Percentiles rank a stretch among this genome's conserved stretches.
Evolutionary conservation across 2,113 vertebrate species (phyloP).

Genomic region (Diphyllodes magnificus): DNA sequence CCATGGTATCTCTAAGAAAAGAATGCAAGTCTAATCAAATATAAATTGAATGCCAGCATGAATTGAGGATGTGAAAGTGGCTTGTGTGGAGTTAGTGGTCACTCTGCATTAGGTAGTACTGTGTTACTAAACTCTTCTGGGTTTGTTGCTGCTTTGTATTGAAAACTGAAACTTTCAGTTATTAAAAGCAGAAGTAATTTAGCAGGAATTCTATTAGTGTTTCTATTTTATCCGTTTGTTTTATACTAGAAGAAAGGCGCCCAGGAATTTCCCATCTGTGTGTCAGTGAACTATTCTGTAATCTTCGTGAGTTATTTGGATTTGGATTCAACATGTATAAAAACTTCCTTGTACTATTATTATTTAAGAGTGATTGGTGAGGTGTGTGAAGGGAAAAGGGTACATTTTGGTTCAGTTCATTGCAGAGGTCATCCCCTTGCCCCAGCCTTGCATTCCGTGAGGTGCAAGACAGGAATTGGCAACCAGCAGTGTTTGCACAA

Average conservation of each 20-base stretch:
- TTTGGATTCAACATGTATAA: background rate
- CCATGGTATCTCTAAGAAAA: background rate
- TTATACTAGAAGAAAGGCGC: background rate
- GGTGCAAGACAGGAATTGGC: background rate
- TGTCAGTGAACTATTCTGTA: conserved; percentile 18
- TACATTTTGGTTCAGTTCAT: background rate
- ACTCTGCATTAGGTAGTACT: background rate
- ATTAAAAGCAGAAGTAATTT: background rate
- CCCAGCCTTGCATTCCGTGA: background rate
- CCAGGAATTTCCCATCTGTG: background rate
- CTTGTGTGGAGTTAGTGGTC: background rate
- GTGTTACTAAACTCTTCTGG: background rate
- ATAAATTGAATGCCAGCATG: background rate
- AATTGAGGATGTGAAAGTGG: background rate
- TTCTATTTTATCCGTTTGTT: background rate
- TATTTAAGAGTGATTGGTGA: conserved; percentile 36
- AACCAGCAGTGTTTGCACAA: background rate
- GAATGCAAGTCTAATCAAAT: background rate
- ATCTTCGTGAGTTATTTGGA: background rate
- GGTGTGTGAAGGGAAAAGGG: background rate
- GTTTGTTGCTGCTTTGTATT: background rate
- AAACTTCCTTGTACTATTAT: conserved; percentile 12
- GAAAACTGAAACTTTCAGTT: background rate
- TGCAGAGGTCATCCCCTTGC: background rate
- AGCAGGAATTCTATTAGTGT: background rate